A percentile compares a stretch with the other conserved stretches of the same genome.
phyloP scores from a whole-genome alignment of 2,888 invertebrate genomes.

The Tinea pellionella region DNA sequence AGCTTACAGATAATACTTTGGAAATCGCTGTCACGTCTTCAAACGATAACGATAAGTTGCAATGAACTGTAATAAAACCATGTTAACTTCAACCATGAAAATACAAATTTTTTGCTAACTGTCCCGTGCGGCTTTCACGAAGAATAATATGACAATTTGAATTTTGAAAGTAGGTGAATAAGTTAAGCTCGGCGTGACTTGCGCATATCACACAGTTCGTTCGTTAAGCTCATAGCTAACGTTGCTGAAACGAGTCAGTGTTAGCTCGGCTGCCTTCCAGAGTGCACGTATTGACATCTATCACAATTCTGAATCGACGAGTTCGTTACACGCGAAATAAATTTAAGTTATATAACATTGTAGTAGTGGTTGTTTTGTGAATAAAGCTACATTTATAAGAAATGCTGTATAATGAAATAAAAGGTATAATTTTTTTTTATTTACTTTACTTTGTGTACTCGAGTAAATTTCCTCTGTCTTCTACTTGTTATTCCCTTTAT shows the following conservation, averaged over 20 bases:
- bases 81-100: neutral
- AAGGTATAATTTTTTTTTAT: slow-evolving; percentile 13
- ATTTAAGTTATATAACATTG: slow-evolving; percentile 51
- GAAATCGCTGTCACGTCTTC: no score
- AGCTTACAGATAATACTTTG: no score
- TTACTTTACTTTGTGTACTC: neutral
- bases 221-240: slow-evolving; percentile 32
- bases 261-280: slow-evolving; percentile 27
- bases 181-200: slow-evolving; percentile 58
- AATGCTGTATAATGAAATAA: slow-evolving; percentile 15
- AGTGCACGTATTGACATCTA: slow-evolving; percentile 29
- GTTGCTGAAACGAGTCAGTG: slow-evolving; percentile 48
- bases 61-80: neutral
- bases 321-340: slow-evolving; percentile 36
- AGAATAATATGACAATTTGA: slow-evolving; percentile 24
- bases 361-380: slow-evolving; percentile 55
- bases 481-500: neutral
- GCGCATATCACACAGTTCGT: slow-evolving; percentile 57
- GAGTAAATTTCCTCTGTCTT: neutral
- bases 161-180: slow-evolving; percentile 54
- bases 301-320: slow-evolving; percentile 29
- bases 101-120: neutral
- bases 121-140: slow-evolving; percentile 3
- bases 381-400: neutral
- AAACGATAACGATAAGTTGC: neutral